Percentiles rank a stretch among this genome's conserved stretches.
Conservation (phyloP, 2,113 vertebrate genomes). For the Aix galericulata region DNA sequence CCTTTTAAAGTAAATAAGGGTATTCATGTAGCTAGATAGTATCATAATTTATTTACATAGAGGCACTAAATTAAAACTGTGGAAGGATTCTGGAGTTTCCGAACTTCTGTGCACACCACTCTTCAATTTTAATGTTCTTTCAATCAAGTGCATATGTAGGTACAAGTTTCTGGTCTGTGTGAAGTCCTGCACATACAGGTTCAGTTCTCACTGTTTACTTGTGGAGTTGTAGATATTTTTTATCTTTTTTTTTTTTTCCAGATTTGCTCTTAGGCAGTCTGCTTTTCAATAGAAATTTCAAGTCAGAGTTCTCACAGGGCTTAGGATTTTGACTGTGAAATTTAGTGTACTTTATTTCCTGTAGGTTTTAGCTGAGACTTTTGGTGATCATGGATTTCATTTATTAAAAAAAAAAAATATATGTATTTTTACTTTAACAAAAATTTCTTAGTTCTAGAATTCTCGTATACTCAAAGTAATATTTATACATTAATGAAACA, state of each 20-base stretch:
- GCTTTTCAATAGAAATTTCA: neutral
- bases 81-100: neutral
- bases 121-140: neutral
- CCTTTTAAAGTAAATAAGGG: constrained; percentile 27
- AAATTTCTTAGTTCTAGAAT: neutral
- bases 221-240: neutral
- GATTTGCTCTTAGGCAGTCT: neutral
- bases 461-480: neutral
- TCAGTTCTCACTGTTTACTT: neutral
- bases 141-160: neutral
- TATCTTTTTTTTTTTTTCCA: neutral
- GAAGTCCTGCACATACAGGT: neutral
- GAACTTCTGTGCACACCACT: neutral
- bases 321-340: neutral
- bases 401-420: neutral
- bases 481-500: neutral
- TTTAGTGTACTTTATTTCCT: neutral
- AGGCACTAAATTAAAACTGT: neutral
- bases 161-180: neutral
- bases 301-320: neutral
- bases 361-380: neutral
- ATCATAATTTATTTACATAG: constrained; percentile 13
- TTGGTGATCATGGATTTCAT: neutral
- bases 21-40: constrained; percentile 16
- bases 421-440: neutral